phyloP scores from a whole-genome alignment of 1,140 invertebrate species.

The Coenobita brevimanus region DNA sequence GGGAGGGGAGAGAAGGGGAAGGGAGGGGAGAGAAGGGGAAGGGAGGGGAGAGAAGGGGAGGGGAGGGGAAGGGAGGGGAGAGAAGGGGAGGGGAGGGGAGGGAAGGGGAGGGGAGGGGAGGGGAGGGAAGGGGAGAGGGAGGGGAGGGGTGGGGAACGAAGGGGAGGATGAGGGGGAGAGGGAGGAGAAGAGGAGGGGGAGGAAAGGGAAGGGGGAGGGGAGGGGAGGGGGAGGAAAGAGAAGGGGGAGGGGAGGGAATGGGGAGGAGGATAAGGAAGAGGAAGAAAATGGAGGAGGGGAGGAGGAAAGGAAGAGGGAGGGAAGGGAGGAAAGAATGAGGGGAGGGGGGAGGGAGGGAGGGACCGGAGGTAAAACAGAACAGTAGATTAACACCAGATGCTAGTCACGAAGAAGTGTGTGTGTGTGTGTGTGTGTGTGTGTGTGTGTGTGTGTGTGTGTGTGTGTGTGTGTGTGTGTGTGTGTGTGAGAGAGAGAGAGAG shows the following conservation, averaged over 20 bases:
- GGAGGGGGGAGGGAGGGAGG: too few species aligned
- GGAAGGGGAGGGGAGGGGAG: not conserved
- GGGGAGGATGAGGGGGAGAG: not conserved
- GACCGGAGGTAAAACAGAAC: too few species aligned
- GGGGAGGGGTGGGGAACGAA: not conserved
- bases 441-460: too few species aligned
- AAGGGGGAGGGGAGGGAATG: not conserved
- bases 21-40: not conserved
- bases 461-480: too few species aligned
- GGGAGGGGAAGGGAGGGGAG: not conserved
- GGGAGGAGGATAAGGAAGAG: not conserved
- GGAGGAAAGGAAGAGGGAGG: constrained; percentile 11
- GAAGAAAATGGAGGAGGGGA: constrained; percentile 6
- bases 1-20: too few species aligned
- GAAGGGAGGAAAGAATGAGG: constrained; percentile 5
- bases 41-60: not conserved
- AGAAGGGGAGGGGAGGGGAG: not conserved
- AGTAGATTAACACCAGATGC: too few species aligned
- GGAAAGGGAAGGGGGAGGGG: too few species aligned
- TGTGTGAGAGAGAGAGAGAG: too few species aligned
- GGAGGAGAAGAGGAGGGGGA: not conserved
- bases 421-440: too few species aligned
- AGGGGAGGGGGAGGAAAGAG: too few species aligned
- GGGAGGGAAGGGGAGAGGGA: not conserved
- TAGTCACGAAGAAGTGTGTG: too few species aligned